Base-by-base conservation (phyloP, 2,113 vertebrate species). In the Glareola pratincola region DNA sequence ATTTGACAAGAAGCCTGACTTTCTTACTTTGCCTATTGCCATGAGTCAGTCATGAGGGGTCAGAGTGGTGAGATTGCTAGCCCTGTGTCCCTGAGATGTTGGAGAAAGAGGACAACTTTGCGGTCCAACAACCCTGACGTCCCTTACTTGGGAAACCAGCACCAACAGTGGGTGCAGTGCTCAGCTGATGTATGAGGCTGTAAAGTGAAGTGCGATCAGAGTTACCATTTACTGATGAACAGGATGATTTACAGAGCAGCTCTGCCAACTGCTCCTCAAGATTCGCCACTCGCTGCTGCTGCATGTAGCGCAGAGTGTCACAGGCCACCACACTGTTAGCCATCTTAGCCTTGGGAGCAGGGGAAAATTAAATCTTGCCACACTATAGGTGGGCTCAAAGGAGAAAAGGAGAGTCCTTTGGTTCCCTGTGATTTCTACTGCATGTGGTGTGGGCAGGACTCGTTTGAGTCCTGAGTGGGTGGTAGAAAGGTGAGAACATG, bases 321-420 rank as follows among this genome's bases (percentile, higher is more conserved):
- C 13, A 59, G 53, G 30, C 30, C 51, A 47, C 34, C 7, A 0
- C 29, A 23, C 23, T 24, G 20, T 12, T 19, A 54, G 45, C 15
- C 19, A 21, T 59, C 36, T 20, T 3, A 2, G 53, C 51, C 73
- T 29, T 29, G n/a, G 53, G n/a, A 67, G 18, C 36, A 26, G 29
- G 24, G 9, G 26, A 53, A 60, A 54, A 62, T 18, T 5, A 73
- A 66, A 21, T 30, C n/a, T 75, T 26, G 39, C 36, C 62, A 36
- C 8, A 12, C 11, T 9, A 14, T 1, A 1, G 4, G 4, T 68
- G 16, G 12, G 4, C 36, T 62, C 36, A 20, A 36, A 41, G 27
- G 13, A 22, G 10, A 36, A 87, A 63, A 75, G 7, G 36, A 32
- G 18, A 54, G 12, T 10, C 32, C 30, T 50, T 68, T 56, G 9